Conservation (phyloP, 2,888 invertebrate species). For the Stegana nigrithorax region DNA sequence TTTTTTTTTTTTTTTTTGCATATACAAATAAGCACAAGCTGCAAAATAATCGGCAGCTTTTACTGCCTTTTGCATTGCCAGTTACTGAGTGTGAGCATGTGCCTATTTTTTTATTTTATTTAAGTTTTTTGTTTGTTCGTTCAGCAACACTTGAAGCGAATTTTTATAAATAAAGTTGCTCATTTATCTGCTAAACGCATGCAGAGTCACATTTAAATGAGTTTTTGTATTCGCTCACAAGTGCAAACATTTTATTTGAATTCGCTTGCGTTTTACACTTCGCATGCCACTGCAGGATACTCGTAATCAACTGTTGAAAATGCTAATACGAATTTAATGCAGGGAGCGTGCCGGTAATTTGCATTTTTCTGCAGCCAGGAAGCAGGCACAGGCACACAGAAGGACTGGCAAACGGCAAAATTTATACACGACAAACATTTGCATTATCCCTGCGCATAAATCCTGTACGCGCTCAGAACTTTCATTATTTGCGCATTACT, state of each 20-base stretch:
- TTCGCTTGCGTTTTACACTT: conserved; percentile 41
- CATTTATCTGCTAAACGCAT: conserved; percentile 29
- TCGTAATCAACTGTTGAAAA: conserved; percentile 32
- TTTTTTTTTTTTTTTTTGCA: background rate
- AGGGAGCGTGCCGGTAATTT: conserved; percentile 56
- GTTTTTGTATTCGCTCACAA: conserved; percentile 47
- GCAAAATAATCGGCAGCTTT: too few relatives aligned
- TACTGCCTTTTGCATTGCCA: too few relatives aligned
- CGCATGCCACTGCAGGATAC: too few relatives aligned
- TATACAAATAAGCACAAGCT: too few relatives aligned
- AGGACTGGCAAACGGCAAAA: background rate
- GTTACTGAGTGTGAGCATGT: too few relatives aligned
- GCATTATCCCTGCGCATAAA: background rate
- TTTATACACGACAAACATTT: background rate
- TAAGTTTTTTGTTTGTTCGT: too few relatives aligned
- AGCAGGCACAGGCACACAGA: background rate
- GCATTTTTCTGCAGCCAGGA: conserved; percentile 35
- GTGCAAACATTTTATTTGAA: conserved; percentile 49
- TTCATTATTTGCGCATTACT: too few relatives aligned
- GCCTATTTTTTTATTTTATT: background rate
- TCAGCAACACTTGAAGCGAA: too few relatives aligned
- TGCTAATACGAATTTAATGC: conserved; percentile 47
- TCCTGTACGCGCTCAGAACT: too few relatives aligned
- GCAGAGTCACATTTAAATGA: conserved; percentile 30
- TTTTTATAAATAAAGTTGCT: too few relatives aligned